Percentiles rank a stretch among this genome's conserved stretches.
Evolutionary conservation across 2,113 vertebrate genomes (phyloP).

Genomic region (Nerophis ophidion): DNA sequence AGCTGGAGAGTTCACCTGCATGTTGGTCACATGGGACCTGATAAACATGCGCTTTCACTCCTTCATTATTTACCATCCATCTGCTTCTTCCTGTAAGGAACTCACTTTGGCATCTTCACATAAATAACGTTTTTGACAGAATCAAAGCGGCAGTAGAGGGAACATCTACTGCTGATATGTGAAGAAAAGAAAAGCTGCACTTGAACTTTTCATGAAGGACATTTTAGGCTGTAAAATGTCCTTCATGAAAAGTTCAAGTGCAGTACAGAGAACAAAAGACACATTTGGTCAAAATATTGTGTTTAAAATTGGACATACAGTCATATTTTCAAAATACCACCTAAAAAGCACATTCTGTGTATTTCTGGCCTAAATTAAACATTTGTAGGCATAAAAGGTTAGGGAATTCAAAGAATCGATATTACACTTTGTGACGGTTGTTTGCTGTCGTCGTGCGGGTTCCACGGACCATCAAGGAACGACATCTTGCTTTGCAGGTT

Average conservation of each 20-base stretch:
- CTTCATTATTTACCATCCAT: constrained; percentile 2
- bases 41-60: background rate
- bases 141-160: background rate
- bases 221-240: background rate
- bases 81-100: background rate
- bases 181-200: background rate
- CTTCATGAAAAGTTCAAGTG: background rate
- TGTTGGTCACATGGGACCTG: background rate
- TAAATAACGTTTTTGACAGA: background rate
- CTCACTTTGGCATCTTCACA: background rate
- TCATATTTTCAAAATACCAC: too few species aligned
- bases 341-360: too few species aligned
- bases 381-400: too few species aligned
- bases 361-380: too few species aligned
- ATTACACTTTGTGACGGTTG: too few species aligned
- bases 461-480: too few species aligned
- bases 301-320: too few species aligned
- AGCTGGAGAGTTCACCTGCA: background rate
- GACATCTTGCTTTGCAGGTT: too few species aligned
- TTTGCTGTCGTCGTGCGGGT: too few species aligned
- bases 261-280: too few species aligned
- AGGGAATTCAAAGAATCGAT: too few species aligned
- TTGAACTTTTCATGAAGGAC: background rate
- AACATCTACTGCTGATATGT: background rate
- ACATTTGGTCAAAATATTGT: too few species aligned